A percentile compares a stretch with the other conserved stretches of the same genome.
Conservation (phyloP, 2,113 vertebrate genomes). For the Turnix velox region DNA sequence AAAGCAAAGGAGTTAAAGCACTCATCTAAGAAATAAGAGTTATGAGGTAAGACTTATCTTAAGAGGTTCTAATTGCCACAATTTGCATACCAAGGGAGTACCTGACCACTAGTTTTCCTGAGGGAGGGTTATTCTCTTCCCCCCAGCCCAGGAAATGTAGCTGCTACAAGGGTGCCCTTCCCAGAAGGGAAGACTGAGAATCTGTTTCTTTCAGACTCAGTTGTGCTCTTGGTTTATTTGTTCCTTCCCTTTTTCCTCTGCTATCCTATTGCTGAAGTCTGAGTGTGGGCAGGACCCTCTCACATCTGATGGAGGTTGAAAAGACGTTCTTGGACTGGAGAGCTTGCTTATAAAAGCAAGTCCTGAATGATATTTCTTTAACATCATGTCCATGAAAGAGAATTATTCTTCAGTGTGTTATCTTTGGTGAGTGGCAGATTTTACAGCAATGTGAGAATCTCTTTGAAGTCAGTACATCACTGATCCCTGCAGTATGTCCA, state of each 20-base stretch:
- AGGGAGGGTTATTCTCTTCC: background rate
- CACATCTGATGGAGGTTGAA: background rate
- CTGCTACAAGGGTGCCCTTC: background rate
- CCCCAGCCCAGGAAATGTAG: accelerated
- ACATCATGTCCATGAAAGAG: background rate
- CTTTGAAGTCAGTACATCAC: background rate
- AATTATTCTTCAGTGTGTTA: background rate
- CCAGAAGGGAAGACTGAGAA: background rate
- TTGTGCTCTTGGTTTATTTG: background rate
- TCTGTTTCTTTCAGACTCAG: background rate
- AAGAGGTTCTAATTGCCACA: background rate
- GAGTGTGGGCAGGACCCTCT: background rate
- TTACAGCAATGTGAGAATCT: background rate
- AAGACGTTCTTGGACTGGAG: background rate
- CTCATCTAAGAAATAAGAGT: background rate
- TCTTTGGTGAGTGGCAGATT: background rate
- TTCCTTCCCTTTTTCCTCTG: background rate
- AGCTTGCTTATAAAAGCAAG: background rate
- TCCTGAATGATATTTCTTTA: background rate
- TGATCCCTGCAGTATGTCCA: background rate
- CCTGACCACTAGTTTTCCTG: background rate
- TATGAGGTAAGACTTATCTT: background rate
- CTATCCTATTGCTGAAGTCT: background rate
- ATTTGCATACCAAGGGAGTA: background rate
- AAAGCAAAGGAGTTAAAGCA: background rate